phyloP scores from a whole-genome alignment of 1,140 invertebrate species.

The Prorops nasuta region DNA sequence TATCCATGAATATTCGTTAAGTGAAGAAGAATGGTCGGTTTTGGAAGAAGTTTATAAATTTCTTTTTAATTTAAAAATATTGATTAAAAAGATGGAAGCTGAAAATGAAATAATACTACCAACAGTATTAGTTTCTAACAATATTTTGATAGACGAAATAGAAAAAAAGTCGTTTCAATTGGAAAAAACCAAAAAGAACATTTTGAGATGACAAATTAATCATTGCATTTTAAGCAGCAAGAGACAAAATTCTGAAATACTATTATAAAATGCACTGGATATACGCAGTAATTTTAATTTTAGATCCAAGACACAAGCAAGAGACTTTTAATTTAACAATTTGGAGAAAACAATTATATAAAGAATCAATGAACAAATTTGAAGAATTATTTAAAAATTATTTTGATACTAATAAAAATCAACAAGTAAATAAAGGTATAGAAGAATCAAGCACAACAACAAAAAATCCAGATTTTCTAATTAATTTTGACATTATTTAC shows the following conservation, averaged over 20 bases:
- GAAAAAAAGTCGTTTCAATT: constrained; percentile 33
- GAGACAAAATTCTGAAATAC: constrained; percentile 43
- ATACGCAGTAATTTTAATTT: constrained; percentile 41
- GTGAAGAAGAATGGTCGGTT: background rate
- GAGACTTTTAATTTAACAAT: constrained; percentile 41
- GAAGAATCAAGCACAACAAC: no score
- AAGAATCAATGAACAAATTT: constrained; percentile 33
- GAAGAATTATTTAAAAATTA: constrained; percentile 32
- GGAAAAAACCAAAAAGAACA: constrained; percentile 16
- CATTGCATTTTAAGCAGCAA: constrained; percentile 35
- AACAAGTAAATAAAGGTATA: no score
- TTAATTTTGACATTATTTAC: no score
- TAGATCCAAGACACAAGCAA: constrained; percentile 42
- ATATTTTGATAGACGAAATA: constrained; percentile 42
- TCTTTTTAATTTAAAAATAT: background rate
- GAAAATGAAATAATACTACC: background rate
- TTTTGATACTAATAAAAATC: no score
- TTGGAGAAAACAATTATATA: constrained; percentile 40
- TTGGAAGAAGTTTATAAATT: background rate
- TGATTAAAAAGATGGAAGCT: background rate
- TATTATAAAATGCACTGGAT: constrained; percentile 43
- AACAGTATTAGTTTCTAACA: constrained; percentile 3
- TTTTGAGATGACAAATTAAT: constrained; percentile 37
- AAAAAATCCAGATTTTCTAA: no score
- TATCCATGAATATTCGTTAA: background rate